Evolutionary conservation across 2,888 invertebrate species (phyloP).

Genomic region (Cyrtodaria siliqua): DNA sequence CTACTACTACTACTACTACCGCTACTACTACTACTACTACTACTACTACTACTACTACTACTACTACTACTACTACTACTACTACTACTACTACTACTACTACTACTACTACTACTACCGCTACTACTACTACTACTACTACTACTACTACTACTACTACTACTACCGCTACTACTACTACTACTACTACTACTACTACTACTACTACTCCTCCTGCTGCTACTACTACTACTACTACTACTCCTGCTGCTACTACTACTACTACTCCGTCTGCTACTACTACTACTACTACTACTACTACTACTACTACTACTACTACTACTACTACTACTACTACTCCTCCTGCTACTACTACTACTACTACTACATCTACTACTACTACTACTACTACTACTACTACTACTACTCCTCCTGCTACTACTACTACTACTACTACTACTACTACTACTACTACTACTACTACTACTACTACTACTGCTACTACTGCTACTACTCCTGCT

Average conservation of each 20-base stretch:
- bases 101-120: constrained; percentile 5
- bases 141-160: constrained; percentile 24
- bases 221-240: constrained; percentile 10
- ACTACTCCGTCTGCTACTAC: neutral
- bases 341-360: no score
- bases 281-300: no score
- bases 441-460: no score
- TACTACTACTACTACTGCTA: no score
- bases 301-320: no score
- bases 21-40: constrained; percentile 25
- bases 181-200: constrained; percentile 27
- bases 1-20: constrained; percentile 22
- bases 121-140: constrained; percentile 30
- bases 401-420: no score
- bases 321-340: no score
- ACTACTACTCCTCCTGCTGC: constrained; percentile 8
- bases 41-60: constrained; percentile 24
- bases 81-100: constrained; percentile 7
- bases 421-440: no score
- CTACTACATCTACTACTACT: no score
- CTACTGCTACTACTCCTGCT: no score
- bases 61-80: constrained; percentile 9
- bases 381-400: no score
- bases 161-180: constrained; percentile 28
- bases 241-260: constrained; percentile 12